These are phyloP conservation scores for human DNA, from an alignment of 2,113 vertebrate genomes.

Conservation along the genomic window DNA sequence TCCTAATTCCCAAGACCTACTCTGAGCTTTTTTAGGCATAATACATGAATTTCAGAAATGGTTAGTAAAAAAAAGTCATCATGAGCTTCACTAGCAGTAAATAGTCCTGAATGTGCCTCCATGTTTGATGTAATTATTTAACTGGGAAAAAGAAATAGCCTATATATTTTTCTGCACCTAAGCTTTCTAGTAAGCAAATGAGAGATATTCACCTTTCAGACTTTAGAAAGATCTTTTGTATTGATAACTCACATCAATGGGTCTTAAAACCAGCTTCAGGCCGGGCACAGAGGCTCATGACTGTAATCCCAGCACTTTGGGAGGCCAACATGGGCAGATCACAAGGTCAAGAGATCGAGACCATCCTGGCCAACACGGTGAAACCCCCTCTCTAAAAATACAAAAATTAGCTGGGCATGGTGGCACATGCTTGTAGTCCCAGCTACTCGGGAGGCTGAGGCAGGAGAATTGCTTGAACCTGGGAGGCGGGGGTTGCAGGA, in stretches of 20 bases:
- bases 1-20: conserved; percentile 53
- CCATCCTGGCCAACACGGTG: too few relatives aligned
- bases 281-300: too few relatives aligned
- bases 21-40: conserved; percentile 47
- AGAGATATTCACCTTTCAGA: conserved; percentile 48
- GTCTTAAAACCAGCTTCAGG: conserved; percentile 25
- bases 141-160: background rate
- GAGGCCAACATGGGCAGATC: too few relatives aligned
- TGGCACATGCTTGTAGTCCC: too few relatives aligned
- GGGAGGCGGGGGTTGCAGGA: too few relatives aligned
- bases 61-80: background rate
- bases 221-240: conserved; percentile 24
- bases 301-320: too few relatives aligned
- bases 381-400: too few relatives aligned
- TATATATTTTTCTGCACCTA: background rate
- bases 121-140: conserved; percentile 28
- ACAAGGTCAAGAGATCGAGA: too few relatives aligned
- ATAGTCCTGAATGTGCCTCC: background rate
- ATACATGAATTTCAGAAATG: conserved; percentile 47
- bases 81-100: background rate
- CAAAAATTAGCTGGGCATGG: too few relatives aligned
- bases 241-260: conserved; percentile 27
- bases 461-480: too few relatives aligned
- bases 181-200: conserved; percentile 12
- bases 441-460: too few relatives aligned